A percentile compares a stretch with the other conserved stretches of the same genome.
Conservation (phyloP, 2,113 vertebrate species). For the Pteronura brasiliensis region DNA sequence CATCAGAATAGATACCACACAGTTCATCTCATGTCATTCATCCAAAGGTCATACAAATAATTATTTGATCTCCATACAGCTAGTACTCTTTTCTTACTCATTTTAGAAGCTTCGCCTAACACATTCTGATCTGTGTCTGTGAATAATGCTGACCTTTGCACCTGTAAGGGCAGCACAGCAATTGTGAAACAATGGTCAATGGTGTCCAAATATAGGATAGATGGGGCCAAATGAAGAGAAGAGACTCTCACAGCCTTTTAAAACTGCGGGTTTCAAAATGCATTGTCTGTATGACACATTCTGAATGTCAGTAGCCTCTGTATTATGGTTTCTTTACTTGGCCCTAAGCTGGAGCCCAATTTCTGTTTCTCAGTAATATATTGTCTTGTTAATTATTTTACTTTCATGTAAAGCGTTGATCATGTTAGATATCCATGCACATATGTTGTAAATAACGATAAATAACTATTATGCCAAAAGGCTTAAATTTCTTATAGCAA, state of each 20-base stretch:
- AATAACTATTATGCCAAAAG: not conserved
- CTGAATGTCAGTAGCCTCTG: not conserved
- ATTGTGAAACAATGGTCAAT: not conserved
- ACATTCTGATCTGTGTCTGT: conserved; percentile 20
- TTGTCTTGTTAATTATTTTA: conserved; percentile 33
- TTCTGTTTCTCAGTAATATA: not conserved
- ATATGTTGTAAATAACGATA: not conserved
- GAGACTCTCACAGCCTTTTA: not conserved
- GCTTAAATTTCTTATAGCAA: not conserved
- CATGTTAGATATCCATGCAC: not conserved
- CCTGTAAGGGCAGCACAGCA: not conserved
- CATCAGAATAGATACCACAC: not conserved
- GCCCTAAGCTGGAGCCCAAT: not conserved
- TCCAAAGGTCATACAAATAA: not conserved
- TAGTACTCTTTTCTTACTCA: not conserved
- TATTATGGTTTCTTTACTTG: not conserved
- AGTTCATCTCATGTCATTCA: not conserved
- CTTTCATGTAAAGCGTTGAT: not conserved
- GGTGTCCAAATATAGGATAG: not conserved
- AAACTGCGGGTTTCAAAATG: conserved; percentile 15
- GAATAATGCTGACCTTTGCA: not conserved
- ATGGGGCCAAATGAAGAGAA: not conserved
- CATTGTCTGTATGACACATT: not conserved
- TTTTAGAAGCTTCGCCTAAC: not conserved
- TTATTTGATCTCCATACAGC: not conserved